Conservation (phyloP, 1,140 invertebrate species). For the Oryctes rhinoceros region DNA sequence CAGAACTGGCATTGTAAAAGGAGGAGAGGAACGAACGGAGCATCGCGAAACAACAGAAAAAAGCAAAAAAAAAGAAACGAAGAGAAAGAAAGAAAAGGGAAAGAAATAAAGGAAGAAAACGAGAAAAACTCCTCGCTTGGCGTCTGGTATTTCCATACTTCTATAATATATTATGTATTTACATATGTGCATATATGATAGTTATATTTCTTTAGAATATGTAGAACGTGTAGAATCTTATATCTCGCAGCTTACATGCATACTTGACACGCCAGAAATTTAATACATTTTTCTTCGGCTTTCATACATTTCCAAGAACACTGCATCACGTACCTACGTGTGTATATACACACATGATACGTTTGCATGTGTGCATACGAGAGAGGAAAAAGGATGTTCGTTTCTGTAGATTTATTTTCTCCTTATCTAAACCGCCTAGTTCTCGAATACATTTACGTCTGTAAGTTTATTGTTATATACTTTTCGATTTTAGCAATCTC, state of each 20-base stretch:
- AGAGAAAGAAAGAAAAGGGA: not conserved
- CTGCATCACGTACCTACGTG: not conserved
- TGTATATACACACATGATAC: too few species aligned
- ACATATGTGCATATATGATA: not conserved
- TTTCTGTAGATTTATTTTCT: too few species aligned
- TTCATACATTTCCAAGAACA: constrained; percentile 16
- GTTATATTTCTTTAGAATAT: not conserved
- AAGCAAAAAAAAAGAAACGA: too few species aligned
- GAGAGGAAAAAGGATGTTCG: too few species aligned
- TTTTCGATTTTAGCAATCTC: too few species aligned
- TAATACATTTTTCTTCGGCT: constrained; percentile 13
- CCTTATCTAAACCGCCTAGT: too few species aligned
- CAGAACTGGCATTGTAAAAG: not conserved
- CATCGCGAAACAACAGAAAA: too few species aligned
- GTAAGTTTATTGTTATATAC: too few species aligned
- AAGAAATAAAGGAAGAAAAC: not conserved
- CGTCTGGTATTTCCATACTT: not conserved
- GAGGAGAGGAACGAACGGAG: not conserved
- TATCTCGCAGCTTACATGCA: constrained; percentile 12
- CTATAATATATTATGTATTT: not conserved
- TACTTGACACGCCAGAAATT: constrained; percentile 15
- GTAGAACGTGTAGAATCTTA: not conserved
- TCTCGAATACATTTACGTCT: too few species aligned
- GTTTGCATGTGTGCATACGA: too few species aligned
- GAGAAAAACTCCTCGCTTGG: not conserved